Base-by-base conservation (phyloP, 2,888 invertebrate species). In the Margaritifera margaritifera region DNA sequence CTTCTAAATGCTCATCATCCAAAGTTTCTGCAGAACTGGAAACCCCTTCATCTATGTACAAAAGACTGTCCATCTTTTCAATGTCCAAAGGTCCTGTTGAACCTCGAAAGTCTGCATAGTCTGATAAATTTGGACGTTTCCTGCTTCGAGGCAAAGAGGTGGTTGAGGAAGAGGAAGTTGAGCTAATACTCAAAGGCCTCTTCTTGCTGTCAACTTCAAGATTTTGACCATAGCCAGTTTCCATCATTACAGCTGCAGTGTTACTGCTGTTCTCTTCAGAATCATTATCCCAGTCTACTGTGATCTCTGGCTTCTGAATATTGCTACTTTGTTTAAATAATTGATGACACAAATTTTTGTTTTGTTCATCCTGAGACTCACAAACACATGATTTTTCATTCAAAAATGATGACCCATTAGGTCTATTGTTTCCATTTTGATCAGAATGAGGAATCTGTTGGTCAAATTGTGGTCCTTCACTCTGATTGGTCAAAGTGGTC, bases 101-200 rank as follows among this genome's bases (percentile, higher is more conserved):
- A 57, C 66, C 68, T 24, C 61, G 68, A 1, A 74, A 71, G 58
- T 72, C 76, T 1, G 64, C 65, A 64, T 69, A 77, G 51, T 80
- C 78, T 62, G 75, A 65, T 52, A 84, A 70, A 65, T 84, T 84
- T 66, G 80, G 82, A n/a, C 81, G 79, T 77, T 87, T 87, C 59
- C 81, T 71, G 68, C 78, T 80, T 51, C 86, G 71, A 54, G 84
- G 85, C 31, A 87, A 79, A 2, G 89, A 89, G 6, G 88, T 85
- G 25, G 87, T 83, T 18, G 86, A 84, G 8, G 88, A 84, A 0
- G 90, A 90, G 4, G 89, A 89, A 72, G 87, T 85, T 11, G 90
- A 90, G 68, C 88, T 88, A 64, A 89, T 82, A 77, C 89, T 89
- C 58, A 90, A 78, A 8, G 90, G 90, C 25, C 90, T 76, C 74